Percentiles rank a stretch among this genome's conserved stretches.
Evolutionary conservation across 2,797 vertebrate species (phyloP).

Genomic region (Gymnopithys bicolor): DNA sequence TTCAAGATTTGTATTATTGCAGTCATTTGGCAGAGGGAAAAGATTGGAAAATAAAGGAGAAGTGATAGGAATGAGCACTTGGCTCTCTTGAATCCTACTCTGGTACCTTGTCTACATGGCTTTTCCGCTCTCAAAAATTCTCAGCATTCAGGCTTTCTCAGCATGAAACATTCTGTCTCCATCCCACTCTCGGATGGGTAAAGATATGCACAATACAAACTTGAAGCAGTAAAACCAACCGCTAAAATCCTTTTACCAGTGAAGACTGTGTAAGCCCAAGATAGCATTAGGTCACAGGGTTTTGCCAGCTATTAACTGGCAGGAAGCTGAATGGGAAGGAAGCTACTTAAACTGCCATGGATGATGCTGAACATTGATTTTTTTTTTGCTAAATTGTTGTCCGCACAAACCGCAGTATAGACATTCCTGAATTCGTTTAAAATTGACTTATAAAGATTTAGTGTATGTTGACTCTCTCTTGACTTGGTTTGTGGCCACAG

Average conservation of each 20-base stretch:
- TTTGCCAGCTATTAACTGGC: not conserved
- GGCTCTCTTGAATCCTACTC: not conserved
- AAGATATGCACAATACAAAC: not conserved
- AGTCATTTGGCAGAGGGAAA: not conserved
- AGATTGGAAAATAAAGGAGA: not conserved
- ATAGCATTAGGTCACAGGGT: not conserved
- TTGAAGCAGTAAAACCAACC: not conserved
- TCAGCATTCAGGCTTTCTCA: not conserved
- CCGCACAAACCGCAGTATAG: conserved; percentile 1
- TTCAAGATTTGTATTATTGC: not conserved
- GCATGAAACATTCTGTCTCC: not conserved
- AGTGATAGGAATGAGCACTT: not conserved
- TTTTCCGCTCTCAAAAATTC: not conserved
- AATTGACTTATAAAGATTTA: conserved; percentile 44
- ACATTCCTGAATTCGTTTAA: conserved; percentile 21
- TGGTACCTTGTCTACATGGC: not conserved
- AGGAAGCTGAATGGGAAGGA: not conserved
- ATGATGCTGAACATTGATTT: conserved; percentile 47
- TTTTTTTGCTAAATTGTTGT: conserved; percentile 36
- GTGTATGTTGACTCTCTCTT: not conserved
- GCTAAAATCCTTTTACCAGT: not conserved
- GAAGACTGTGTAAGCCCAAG: not conserved
- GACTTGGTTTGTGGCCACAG: not conserved
- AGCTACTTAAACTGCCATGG: conserved; percentile 22
- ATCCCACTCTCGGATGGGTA: not conserved